phyloP scores from a whole-genome alignment of 2,113 vertebrate genomes.

The Macrotis lagotis region DNA sequence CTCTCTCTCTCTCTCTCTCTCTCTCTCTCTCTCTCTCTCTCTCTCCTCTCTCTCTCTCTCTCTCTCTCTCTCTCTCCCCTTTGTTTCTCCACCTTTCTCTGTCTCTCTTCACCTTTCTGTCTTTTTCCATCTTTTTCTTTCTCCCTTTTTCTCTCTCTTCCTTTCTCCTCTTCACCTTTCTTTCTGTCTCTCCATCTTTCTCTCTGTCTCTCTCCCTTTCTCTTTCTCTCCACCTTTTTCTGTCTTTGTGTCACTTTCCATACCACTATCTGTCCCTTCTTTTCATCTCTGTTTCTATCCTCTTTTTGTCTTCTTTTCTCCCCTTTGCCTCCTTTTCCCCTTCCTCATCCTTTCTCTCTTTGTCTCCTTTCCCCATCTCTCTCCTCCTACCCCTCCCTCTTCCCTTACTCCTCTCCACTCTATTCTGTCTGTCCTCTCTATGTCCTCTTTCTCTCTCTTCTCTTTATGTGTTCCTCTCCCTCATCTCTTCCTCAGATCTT shows the following conservation, averaged over 20 bases:
- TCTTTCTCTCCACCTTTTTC: neutral
- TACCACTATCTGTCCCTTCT: neutral
- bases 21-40: neutral
- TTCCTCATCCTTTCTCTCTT: too few relatives aligned
- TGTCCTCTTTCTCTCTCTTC: neutral
- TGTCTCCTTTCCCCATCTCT: neutral
- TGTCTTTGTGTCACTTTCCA: neutral
- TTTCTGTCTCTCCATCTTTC: neutral
- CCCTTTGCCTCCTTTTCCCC: neutral
- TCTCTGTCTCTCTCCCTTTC: neutral
- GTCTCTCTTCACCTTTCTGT: neutral
- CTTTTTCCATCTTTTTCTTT: neutral
- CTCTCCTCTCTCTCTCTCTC: neutral
- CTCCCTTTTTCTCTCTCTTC: neutral
- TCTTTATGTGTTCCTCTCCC: too few relatives aligned
- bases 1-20: neutral
- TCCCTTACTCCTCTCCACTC: too few relatives aligned
- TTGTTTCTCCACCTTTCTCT: neutral
- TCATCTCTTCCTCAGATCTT: too few relatives aligned
- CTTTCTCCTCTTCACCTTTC: neutral
- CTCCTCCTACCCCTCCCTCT: neutral
- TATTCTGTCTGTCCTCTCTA: neutral
- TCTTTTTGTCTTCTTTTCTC: neutral
- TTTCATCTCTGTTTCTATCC: neutral
- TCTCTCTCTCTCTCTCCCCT: neutral